Percentiles rank a stretch among this genome's conserved stretches.
These are phyloP conservation scores for Drosophila demipolita DNA, from an alignment of 2,888 invertebrate genomes.

Conservation along the genomic window DNA sequence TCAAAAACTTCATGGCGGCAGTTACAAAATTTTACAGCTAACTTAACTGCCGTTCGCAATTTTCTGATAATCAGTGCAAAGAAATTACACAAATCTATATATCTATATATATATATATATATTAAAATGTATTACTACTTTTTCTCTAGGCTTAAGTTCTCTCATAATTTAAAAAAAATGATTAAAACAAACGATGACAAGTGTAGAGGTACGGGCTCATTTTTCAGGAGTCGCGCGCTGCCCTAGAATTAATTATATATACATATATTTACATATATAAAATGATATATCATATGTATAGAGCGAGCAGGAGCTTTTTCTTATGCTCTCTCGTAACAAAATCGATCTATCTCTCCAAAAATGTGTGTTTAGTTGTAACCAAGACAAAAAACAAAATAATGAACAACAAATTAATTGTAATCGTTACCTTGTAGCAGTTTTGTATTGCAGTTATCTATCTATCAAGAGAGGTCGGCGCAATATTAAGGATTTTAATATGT, in stretches of 20 bases:
- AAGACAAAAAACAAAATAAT: slow-evolving; percentile 17
- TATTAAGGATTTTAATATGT: slow-evolving; percentile 64
- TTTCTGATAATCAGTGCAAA: slow-evolving; percentile 76
- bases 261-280: slow-evolving; percentile 32
- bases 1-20: slow-evolving; percentile 59
- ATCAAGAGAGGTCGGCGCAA: slow-evolving; percentile 62
- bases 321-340: slow-evolving; percentile 39
- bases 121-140: slow-evolving; percentile 64
- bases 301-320: slow-evolving; percentile 30
- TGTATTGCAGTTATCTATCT: slow-evolving; percentile 51
- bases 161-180: slow-evolving; percentile 59
- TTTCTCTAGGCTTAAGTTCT: slow-evolving; percentile 74
- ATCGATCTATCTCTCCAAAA: slow-evolving; percentile 43
- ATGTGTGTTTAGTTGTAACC: slow-evolving; percentile 64
- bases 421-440: slow-evolving; percentile 64
- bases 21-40: slow-evolving; percentile 30
- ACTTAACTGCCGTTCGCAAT: slow-evolving; percentile 45
- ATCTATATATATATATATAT: slow-evolving; percentile 15
- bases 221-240: slow-evolving; percentile 52
- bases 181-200: slow-evolving; percentile 29
- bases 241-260: slow-evolving; percentile 57
- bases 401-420: slow-evolving; percentile 63
- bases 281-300: slow-evolving; percentile 45
- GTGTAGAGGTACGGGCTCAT: slow-evolving; percentile 52
- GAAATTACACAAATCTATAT: slow-evolving; percentile 54